Base-by-base conservation (phyloP, 2,797 vertebrate genomes). In the Parauchenoglanis punctatus region DNA sequence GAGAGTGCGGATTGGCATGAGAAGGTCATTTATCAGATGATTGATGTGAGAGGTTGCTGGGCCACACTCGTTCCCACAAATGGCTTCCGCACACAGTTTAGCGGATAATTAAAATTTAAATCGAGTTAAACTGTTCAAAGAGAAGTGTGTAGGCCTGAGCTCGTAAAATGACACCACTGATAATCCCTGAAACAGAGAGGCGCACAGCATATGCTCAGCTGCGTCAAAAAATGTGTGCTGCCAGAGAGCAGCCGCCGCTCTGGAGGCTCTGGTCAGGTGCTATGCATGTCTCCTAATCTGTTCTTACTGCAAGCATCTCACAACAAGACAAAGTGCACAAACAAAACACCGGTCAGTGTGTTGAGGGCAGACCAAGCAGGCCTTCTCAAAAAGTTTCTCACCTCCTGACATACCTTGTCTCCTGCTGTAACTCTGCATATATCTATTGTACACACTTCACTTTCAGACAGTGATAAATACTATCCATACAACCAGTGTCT, bases 71-170 rank as follows among this genome's bases (percentile, higher is more conserved):
- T 95, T 96, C 94, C 94, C 95, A 95, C 93, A 90, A 92, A 88
- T 91, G 89, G 88, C 92, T 91, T 90, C 93, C 91, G 89, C 92
- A 91, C 91, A 85, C 94, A 96, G 94, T 96, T 96, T 96, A 96
- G 94, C 96, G 85, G 95, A 96, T 96, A 96, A 96, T 96, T 96
- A 96, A 96, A 96, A 94, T 93, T 91, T 95, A 95, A 96, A 93
- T 92, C 87, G 81, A 94, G 92, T 93, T 94, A 93, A 95, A 93
- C 92, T 93, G 81, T 92, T 95, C 94, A 95, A 95, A 94, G 94
- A 91, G 73, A 89, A 90, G 84, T 91, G 91, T 90, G 54, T 91
- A 87, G 93, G 92, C 92, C 93, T 89, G 88, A 93, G 93, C 94
- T 89, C 91, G 93, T 95, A 95, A 96, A 94, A 91, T 89, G 92